These are phyloP conservation scores for Rallus limicola DNA, from an alignment of 2,113 vertebrate genomes.

Conservation along the genomic window DNA sequence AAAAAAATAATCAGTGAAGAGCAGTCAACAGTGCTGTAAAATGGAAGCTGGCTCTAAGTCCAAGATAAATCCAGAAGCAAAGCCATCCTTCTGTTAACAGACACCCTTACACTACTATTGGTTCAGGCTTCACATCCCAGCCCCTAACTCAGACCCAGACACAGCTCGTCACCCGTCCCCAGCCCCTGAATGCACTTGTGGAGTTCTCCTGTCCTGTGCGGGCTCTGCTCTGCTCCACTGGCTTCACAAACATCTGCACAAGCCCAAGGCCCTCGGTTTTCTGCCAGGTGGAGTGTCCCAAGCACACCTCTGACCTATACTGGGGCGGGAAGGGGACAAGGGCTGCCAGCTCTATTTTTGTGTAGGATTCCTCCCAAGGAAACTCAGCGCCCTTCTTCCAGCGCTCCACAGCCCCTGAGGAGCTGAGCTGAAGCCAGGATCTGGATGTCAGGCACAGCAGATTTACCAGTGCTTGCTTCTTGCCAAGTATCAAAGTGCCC, in stretches of 20 bases:
- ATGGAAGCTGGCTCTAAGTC: no score
- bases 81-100: background rate
- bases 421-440: background rate
- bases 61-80: background rate
- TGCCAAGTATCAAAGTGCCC: background rate
- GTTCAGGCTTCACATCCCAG: background rate
- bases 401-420: background rate
- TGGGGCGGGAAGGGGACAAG: background rate
- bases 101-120: fast-evolving
- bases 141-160: background rate
- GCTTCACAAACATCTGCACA: background rate
- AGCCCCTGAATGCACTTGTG: background rate
- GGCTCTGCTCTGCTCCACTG: fast-evolving
- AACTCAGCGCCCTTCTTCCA: background rate
- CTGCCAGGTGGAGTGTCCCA: conserved; percentile 26
- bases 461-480: background rate
- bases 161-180: fast-evolving
- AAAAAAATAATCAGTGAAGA: background rate
- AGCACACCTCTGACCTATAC: conserved; percentile 57
- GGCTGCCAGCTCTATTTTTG: conserved; percentile 42
- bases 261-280: background rate
- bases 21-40: no score
- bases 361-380: background rate
- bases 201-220: fast-evolving
- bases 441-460: background rate